phyloP scores from a whole-genome alignment of 2,797 vertebrate genomes.

The Eidolon dupreanum region DNA sequence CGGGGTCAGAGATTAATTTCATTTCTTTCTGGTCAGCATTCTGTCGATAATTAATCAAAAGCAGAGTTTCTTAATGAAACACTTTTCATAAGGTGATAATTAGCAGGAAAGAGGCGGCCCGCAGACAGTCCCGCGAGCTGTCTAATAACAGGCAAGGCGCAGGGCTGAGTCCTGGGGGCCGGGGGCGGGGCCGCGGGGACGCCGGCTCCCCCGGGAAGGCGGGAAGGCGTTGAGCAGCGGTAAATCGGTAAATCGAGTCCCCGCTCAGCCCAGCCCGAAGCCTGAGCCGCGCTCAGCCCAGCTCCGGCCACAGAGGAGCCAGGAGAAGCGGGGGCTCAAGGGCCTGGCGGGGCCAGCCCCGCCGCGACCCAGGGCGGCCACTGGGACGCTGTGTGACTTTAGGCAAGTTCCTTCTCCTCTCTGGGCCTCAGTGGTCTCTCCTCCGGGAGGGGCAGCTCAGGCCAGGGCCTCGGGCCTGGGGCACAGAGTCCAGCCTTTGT shows the following conservation, averaged over 20 bases:
- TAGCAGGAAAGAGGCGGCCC: slow-evolving; percentile 89
- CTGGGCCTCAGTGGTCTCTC: not conserved
- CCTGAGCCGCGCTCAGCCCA: not conserved
- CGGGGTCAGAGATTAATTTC: slow-evolving; percentile 91
- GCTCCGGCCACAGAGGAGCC: not conserved
- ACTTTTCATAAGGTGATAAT: slow-evolving; percentile 95
- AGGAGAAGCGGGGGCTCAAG: fast-evolving
- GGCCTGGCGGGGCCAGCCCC: not conserved
- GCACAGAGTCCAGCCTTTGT: not conserved
- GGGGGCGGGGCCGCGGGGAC: slow-evolving; percentile 67
- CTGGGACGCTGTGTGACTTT: slow-evolving; percentile 37
- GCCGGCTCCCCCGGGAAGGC: not conserved
- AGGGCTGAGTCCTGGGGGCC: slow-evolving; percentile 84
- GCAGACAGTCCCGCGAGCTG: slow-evolving; percentile 88
- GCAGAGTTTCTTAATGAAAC: slow-evolving; percentile 94
- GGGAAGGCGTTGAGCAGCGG: slow-evolving; percentile 24
- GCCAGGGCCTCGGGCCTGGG: not conserved
- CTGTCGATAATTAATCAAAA: slow-evolving; percentile 98
- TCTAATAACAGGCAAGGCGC: slow-evolving; percentile 89
- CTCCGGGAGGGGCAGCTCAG: not conserved
- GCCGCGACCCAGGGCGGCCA: not conserved
- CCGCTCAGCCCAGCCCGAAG: not conserved
- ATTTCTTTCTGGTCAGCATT: slow-evolving; percentile 94
- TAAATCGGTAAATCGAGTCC: not conserved
- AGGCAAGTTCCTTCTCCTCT: slow-evolving; percentile 31